These are phyloP conservation scores for Neotoma lepida DNA, from an alignment of 2,113 vertebrate genomes.

Conservation along the genomic window DNA sequence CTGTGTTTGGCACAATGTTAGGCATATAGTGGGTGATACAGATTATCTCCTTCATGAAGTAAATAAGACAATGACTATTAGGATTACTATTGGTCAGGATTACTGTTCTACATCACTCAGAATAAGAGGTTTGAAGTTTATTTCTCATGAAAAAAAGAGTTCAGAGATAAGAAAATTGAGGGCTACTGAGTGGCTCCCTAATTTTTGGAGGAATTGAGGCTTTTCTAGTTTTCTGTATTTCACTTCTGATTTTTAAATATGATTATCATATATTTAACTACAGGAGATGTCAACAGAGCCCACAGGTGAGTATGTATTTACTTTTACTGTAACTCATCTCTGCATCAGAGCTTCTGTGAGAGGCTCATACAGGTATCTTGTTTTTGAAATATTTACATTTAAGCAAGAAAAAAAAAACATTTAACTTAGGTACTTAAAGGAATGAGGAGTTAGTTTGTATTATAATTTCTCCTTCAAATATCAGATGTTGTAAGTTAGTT, in stretches of 20 bases:
- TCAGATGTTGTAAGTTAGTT: conserved; percentile 69
- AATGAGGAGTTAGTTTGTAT: conserved; percentile 46
- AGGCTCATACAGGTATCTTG: neutral
- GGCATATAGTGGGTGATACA: neutral
- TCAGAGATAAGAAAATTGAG: neutral
- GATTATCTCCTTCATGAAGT: neutral
- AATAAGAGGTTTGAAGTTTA: neutral
- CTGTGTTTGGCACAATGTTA: neutral
- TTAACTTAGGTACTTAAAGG: conserved; percentile 60
- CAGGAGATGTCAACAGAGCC: neutral
- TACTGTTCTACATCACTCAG: neutral
- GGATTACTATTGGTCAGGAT: neutral
- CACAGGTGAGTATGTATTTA: neutral
- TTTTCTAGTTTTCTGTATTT: neutral
- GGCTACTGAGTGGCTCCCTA: neutral
- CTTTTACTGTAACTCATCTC: neutral
- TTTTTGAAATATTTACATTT: conserved; percentile 68
- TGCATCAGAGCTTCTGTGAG: neutral
- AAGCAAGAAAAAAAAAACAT: conserved; percentile 34
- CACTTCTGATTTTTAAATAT: neutral
- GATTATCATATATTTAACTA: neutral
- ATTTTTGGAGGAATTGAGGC: rapidly evolving
- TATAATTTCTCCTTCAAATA: conserved; percentile 64
- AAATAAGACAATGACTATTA: neutral
- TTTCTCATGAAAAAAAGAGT: neutral